A percentile compares a stretch with the other conserved stretches of the same genome.
Conservation (phyloP, 2,113 vertebrate species). For the Fulmarus glacialis region DNA sequence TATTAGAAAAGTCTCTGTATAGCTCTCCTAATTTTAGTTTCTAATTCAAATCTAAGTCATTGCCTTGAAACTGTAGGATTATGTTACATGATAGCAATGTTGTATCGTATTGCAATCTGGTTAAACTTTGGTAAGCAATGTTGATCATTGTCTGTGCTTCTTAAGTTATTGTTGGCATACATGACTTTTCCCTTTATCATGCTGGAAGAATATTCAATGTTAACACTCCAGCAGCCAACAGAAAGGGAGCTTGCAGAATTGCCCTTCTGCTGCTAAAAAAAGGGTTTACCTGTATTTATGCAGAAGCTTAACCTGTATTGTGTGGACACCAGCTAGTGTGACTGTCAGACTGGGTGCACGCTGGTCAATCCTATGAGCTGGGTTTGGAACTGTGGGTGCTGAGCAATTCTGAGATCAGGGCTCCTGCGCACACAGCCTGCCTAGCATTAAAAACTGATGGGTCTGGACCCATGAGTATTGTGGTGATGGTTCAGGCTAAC, state of each 20-base stretch:
- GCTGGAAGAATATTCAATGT: not conserved
- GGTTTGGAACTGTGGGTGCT: not conserved
- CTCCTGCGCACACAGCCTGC: not conserved
- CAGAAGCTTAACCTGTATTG: not conserved
- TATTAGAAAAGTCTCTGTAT: not conserved
- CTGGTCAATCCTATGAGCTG: rapidly evolving
- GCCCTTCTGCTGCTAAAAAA: not conserved
- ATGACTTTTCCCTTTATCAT: not conserved
- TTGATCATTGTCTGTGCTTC: not conserved
- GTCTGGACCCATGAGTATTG: not conserved
- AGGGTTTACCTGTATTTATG: not conserved
- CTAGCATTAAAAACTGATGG: not conserved
- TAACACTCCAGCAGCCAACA: not conserved
- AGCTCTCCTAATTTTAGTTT: not conserved
- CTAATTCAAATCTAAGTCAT: not conserved
- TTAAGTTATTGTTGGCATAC: not conserved
- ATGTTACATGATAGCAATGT: not conserved
- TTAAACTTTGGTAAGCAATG: rapidly evolving
- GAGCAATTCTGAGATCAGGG: rapidly evolving
- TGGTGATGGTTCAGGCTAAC: not conserved
- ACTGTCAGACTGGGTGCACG: not conserved
- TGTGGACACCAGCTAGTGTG: not conserved
- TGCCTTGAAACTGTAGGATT: not conserved
- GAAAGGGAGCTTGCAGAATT: not conserved
- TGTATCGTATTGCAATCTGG: not conserved